These are phyloP conservation scores for Flexamia atlantica DNA, from an alignment of 2,888 invertebrate species.

Conservation along the genomic window DNA sequence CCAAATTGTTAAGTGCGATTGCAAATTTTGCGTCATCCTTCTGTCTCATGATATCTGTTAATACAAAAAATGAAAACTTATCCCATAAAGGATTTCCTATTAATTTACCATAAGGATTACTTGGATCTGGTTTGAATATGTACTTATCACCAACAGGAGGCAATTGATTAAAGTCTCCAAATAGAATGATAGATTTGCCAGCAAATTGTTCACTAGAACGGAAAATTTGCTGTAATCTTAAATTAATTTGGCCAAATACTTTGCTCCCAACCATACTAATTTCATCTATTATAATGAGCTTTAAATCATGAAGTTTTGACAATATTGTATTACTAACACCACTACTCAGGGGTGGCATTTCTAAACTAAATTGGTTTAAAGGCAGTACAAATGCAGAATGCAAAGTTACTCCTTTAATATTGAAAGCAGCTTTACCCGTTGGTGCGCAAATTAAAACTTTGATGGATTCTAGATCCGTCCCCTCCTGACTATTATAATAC, in stretches of 20 bases:
- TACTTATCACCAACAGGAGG: conserved; percentile 66
- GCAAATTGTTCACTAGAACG: conserved; percentile 58
- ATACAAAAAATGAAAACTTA: conserved; percentile 62
- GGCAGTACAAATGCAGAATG: conserved; percentile 66
- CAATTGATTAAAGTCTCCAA: conserved; percentile 68
- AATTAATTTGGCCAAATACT: conserved; percentile 51
- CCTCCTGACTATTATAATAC: conserved; percentile 55
- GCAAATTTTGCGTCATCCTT: conserved; percentile 66
- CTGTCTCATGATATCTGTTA: conserved; percentile 68
- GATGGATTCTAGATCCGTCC: conserved; percentile 51
- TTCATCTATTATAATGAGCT: conserved; percentile 67
- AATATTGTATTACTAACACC: conserved; percentile 61
- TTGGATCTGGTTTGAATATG: conserved; percentile 46
- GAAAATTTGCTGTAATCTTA: conserved; percentile 61
- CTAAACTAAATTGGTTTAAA: conserved; percentile 56
- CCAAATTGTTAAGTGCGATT: conserved; percentile 61
- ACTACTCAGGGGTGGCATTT: conserved; percentile 59
- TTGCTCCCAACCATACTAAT: conserved; percentile 65
- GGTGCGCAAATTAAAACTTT: conserved; percentile 65
- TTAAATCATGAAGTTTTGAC: conserved; percentile 63
- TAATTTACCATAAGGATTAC: conserved; percentile 10
- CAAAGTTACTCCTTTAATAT: conserved; percentile 65
- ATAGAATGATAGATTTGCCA: conserved; percentile 63
- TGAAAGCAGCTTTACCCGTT: conserved; percentile 67
- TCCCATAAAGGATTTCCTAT: conserved; percentile 64